phyloP scores from a whole-genome alignment of 2,797 vertebrate species.

The Platalea minor region DNA sequence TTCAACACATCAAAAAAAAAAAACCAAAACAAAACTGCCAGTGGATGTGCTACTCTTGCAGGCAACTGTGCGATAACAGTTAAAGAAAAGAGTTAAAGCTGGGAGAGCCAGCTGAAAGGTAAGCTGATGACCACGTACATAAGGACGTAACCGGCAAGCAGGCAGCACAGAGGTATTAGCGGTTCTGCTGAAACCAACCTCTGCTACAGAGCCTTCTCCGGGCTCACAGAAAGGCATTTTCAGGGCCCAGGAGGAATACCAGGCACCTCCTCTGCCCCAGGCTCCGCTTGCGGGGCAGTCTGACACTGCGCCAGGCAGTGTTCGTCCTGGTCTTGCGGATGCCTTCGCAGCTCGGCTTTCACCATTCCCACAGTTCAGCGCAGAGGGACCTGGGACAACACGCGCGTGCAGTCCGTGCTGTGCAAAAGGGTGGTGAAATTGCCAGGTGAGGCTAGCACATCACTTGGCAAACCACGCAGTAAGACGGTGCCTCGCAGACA shows the following conservation, averaged over 20 bases:
- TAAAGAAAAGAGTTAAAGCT: not conserved
- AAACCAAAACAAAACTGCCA: not conserved
- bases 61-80: not conserved
- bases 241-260: not conserved
- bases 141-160: not conserved
- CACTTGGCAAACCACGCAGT: not conserved
- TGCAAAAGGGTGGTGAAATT: not conserved
- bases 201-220: not conserved
- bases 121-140: not conserved
- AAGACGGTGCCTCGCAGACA: not conserved
- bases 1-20: not conserved
- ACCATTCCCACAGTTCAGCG: not conserved
- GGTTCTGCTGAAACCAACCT: not conserved
- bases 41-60: not conserved
- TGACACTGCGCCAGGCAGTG: not conserved
- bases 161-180: not conserved
- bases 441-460: not conserved
- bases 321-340: not conserved
- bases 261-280: not conserved
- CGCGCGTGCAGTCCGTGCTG: fast-evolving
- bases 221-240: not conserved
- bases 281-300: not conserved
- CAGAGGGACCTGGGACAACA: not conserved
- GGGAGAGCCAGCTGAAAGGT: not conserved
- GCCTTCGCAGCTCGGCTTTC: not conserved